Percentiles rank a stretch among this genome's conserved stretches.
phyloP scores from a whole-genome alignment of 2,113 vertebrate species.

The Macquaria ambigua region DNA sequence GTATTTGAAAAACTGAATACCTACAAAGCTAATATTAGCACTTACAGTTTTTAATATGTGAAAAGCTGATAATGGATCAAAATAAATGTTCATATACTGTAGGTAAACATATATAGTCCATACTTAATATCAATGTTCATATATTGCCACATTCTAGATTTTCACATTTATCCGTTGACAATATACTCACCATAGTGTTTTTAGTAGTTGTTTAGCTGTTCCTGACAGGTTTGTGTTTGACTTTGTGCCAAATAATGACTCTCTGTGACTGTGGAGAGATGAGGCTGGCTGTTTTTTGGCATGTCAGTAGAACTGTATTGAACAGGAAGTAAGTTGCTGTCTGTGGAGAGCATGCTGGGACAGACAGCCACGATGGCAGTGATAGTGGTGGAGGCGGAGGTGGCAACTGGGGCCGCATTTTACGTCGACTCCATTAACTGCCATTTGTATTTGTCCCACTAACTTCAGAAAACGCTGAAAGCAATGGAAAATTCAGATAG shows the following conservation, averaged over 20 bases:
- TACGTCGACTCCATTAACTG: slow-evolving; percentile 51
- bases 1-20: not conserved
- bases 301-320: slow-evolving; percentile 5
- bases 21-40: not conserved
- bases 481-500: slow-evolving; percentile 56
- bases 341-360: not conserved
- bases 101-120: not conserved
- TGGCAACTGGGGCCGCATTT: not conserved
- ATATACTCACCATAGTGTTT: no score
- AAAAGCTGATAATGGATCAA: not conserved
- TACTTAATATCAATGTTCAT: not conserved
- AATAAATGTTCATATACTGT: not conserved
- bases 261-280: not conserved
- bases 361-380: not conserved
- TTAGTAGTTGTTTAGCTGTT: not conserved
- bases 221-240: slow-evolving; percentile 28
- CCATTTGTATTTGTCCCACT: slow-evolving; percentile 44
- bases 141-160: not conserved
- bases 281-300: slow-evolving; percentile 9
- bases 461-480: slow-evolving; percentile 56
- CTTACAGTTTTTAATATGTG: not conserved
- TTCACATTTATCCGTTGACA: not conserved
- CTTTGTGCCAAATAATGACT: slow-evolving; percentile 14
- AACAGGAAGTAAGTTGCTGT: slow-evolving; percentile 32
- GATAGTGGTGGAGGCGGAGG: not conserved